Evolutionary conservation across 2,797 vertebrate genomes (phyloP), one percentile per base, ranked within the genome.

Genomic region (Capromys pilorides): DNA sequence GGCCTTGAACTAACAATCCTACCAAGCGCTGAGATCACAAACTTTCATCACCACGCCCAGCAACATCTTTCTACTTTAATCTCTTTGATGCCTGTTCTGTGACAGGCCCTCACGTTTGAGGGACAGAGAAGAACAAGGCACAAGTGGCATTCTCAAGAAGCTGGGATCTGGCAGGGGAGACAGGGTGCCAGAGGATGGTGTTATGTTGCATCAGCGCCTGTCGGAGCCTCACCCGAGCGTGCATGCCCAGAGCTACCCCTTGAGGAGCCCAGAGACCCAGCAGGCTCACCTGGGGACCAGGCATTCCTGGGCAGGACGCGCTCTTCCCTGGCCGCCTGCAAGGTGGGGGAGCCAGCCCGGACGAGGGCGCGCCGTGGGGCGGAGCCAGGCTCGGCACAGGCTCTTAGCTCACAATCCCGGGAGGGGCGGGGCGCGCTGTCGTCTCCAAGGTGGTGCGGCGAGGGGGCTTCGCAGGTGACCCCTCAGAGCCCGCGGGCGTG

Each of bases 391-490:
- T 78, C 26, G 36, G 4, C 12, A 49, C 41, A 0, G 28, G n/a
- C 94, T 90, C 96, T 97, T 96, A 97, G 96, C 96, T 97, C 97
- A 97, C 91, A 97, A 97, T 97, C 91, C 94, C 2, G 21, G 57
- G 69, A 49, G 36, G 26, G 86, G 61, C 96, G 93, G 85, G 97
- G 94, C 19, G 6, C 8, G 18, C 78, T 54, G 36, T 10, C 59
- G 4, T 88, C 59, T 86, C 49, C 24, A 28, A 9, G 8, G 1
- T 0, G 4, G 6, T 0, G 6, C 33, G 28, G 26, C 59, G 13
- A 59, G 61, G 33, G 11, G 31, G 41, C 69, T 66, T 24, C 33
- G 10, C 54, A 2, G 18, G 19, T 18, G 61, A 31, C 18, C 6
- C 45, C 10, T 24, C 71, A 73, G 69, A 24, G 69, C 69, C 21